A percentile compares a stretch with the other conserved stretches of the same genome.
phyloP scores from a whole-genome alignment of 2,888 invertebrate species.

The Mythimna pallens region DNA sequence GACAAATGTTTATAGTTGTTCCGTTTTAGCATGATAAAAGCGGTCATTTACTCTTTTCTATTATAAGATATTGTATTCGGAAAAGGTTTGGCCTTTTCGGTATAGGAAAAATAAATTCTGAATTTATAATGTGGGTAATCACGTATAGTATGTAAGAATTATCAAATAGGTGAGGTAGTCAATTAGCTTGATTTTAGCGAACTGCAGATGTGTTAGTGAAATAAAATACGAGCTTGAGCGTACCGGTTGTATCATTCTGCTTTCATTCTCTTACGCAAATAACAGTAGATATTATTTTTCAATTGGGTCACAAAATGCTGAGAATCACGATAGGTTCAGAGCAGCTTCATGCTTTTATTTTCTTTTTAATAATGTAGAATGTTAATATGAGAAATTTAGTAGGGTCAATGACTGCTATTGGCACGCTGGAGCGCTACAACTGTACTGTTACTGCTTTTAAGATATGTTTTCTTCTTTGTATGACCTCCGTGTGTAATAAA shows the following conservation, averaged over 20 bases:
- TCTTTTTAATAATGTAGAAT: background rate
- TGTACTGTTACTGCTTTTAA: slow-evolving; percentile 8
- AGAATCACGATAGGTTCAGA: too few species aligned
- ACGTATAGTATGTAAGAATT: too few species aligned
- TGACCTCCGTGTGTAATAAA: slow-evolving; percentile 25
- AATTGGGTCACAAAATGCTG: too few species aligned
- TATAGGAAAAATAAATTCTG: background rate
- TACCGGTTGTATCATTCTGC: too few species aligned
- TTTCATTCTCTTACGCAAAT: too few species aligned
- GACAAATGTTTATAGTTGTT: slow-evolving; percentile 1
- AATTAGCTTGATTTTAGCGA: too few species aligned
- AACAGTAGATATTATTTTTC: too few species aligned
- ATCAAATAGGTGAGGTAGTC: too few species aligned
- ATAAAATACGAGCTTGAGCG: too few species aligned
- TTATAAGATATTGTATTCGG: background rate
- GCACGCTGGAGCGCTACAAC: background rate
- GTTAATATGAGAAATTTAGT: too few species aligned
- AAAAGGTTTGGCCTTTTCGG: background rate
- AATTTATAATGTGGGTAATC: background rate
- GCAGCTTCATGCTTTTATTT: background rate
- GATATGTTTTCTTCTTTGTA: slow-evolving; percentile 29
- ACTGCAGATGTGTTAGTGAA: too few species aligned
- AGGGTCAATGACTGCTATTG: background rate
- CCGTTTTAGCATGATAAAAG: background rate
- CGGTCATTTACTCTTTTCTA: background rate